Base-by-base conservation (phyloP, 2,888 invertebrate genomes). In the Sphaerophoria taeniata region DNA sequence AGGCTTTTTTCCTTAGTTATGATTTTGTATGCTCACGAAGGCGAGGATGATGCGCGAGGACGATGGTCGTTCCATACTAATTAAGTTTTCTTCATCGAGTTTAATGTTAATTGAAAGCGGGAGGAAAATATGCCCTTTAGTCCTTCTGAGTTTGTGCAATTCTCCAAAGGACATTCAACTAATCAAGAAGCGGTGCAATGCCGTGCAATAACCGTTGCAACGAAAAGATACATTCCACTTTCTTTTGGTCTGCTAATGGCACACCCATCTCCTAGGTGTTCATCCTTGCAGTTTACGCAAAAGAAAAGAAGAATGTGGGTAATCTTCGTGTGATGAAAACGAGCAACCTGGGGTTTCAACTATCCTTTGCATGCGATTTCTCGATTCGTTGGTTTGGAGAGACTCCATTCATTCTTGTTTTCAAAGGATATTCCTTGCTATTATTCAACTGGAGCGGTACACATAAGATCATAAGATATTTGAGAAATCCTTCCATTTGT, bases 41-140 rank as follows among this genome's bases (percentile, higher is more conserved):
- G 12, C 43, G 39, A 39, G 39, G 12, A 49, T 24, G 24, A 24
- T 24, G 24, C 1, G 24, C 16, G 49, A 49, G 16, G n/a, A 6
- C 24, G 24, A 24, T 75, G 76, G 67, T 76, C 49, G 24, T 78
- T 58, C 47, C 24, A 24, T 24, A 2, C 53, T 71, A 78, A 79
- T 71, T 71, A 78, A 74, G 60, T 74, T 71, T 65, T 24, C 58
- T 53, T 60, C 33, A 67, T n/a, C 39, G n/a, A 53, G 43, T 43
- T 43, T 43, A 58, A 58, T 74, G 58, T 67, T 55, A 79, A 83
- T 83, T 78, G 79, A 58, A 79, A 34, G 9, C 11, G 43, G 73
- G 58, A 53, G 60, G 67, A 74, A 83, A 78, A 78, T 63, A 65
- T 74, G 71, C 71, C n/a, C 60, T 60, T n/a, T n/a, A n/a, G 39